Percentiles rank a stretch among this genome's conserved stretches.
phyloP scores from a whole-genome alignment of 30 jellyfish, hydroid and myxozoan species.

The Pseudorhiza aurosa region DNA sequence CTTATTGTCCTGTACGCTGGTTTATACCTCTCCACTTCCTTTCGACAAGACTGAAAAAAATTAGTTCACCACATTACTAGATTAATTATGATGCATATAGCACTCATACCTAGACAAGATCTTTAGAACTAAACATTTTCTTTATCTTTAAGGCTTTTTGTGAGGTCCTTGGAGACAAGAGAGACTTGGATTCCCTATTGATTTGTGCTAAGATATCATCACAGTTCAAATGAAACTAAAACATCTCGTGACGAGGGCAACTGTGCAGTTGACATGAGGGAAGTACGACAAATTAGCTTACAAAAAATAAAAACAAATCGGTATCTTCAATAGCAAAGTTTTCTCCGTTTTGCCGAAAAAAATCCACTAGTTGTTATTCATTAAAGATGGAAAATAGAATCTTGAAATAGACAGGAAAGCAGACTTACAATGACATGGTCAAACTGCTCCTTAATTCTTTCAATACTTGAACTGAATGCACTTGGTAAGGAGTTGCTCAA shows the following conservation, averaged over 20 bases:
- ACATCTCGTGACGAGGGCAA: too few species aligned
- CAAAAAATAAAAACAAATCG: background rate
- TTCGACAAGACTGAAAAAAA: constrained; percentile 45
- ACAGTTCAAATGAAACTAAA: background rate
- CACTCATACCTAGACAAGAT: background rate
- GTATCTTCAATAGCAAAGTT: background rate
- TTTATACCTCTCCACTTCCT: constrained; percentile 28
- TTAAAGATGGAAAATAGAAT: background rate
- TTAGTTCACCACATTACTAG: background rate
- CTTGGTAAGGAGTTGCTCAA: constrained; percentile 16
- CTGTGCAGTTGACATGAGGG: background rate
- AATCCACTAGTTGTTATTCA: background rate
- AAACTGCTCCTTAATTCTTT: constrained; percentile 64
- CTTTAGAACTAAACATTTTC: background rate
- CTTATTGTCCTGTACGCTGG: constrained; percentile 55
- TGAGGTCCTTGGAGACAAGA: background rate
- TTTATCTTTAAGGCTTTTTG: background rate
- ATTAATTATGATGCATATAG: background rate
- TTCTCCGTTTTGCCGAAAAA: too few species aligned
- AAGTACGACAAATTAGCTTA: background rate
- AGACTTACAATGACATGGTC: constrained; percentile 67
- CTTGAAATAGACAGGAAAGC: background rate
- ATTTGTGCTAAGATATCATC: too few species aligned
- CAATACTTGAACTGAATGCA: constrained; percentile 63
- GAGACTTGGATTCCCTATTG: too few species aligned